Evolutionary conservation across 2,888 invertebrate species (phyloP), one percentile per base, ranked within the genome.

Genomic region (Amphipoea oculea): DNA sequence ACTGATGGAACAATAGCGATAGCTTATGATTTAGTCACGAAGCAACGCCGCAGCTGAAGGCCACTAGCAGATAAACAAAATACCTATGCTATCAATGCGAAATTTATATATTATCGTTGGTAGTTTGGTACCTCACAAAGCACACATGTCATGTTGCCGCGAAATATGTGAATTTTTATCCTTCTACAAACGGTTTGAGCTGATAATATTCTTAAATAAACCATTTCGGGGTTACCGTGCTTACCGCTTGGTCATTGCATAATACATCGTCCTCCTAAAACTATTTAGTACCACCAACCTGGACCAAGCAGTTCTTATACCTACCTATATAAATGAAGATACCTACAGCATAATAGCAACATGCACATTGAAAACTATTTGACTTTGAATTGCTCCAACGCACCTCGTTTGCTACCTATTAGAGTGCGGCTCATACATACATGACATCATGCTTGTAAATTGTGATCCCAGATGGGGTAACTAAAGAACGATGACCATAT

Each of bases 11-110:
- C 86, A 89, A 83, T 76, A 81, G 84, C 86, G 85, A 89, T 84
- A 86, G 85, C 83, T 91, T 86, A 89, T 90, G 86, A 87, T 90
- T 90, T 84, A 91, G 90, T 92, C 91, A 93, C 92, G 93, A 92
- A 90, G 82, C 84, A 73, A 79, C 86, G 67, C 36, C 51, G 45
- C 29, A 54, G 72, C 48, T 73, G 85, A 90, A 90, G 89, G 89
- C 71, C 85, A 82, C 57, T 20, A 36, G 65, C 29, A 82, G 75
- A 88, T 85, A 88, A 83, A 81, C 72, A 69, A 79, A 79, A 82
- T 70, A 78, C 65, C 62, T 80, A 75, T 65, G 68, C 48, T 73
- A 79, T 71, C 60, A 78, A 68, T 77, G n/a, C 48, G 70, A 66
- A 14, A 45, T 78, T 75, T 48, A 72, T 75, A 40, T 63, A 17